Evolutionary conservation across 2,113 vertebrate species (phyloP).

Genomic region (Tachysurus vachellii): DNA sequence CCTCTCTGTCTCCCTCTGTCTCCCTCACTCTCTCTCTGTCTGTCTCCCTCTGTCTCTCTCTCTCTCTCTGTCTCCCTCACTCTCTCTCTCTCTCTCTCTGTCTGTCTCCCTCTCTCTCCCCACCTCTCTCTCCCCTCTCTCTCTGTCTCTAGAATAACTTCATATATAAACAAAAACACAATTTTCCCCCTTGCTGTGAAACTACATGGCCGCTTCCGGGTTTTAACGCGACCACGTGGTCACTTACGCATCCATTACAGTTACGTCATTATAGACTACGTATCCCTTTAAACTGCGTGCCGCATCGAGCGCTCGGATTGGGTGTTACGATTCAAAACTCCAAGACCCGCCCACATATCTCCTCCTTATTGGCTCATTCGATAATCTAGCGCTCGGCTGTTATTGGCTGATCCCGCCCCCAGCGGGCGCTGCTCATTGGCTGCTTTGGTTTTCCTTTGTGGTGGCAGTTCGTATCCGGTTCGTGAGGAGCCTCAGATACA

Average conservation of each 20-base stretch:
- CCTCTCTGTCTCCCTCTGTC: no score
- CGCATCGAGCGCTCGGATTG: neutral
- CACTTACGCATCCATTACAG: neutral
- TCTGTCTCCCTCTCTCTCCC: no score
- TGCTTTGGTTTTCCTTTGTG: slow-evolving; percentile 65
- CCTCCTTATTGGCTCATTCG: neutral
- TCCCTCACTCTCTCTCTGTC: no score
- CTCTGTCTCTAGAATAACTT: no score
- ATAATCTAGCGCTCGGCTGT: neutral
- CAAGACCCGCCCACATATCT: neutral
- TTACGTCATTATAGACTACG: neutral
- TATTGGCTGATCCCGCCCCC: slow-evolving; percentile 48
- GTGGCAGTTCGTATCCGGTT: slow-evolving; percentile 72
- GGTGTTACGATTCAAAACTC: slow-evolving; percentile 9
- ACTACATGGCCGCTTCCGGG: neutral
- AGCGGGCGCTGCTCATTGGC: slow-evolving; percentile 43
- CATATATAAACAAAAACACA: no score
- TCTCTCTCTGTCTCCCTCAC: no score
- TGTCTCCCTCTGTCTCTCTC: no score
- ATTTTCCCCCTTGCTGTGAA: no score
- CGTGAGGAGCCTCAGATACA: slow-evolving; percentile 67
- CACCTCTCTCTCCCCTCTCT: no score
- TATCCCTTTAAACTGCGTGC: neutral
- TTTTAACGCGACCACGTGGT: neutral
- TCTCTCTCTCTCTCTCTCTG: no score